Evolutionary conservation across 2,888 invertebrate species (phyloP).

Genomic region (Heliconius charithonia): DNA sequence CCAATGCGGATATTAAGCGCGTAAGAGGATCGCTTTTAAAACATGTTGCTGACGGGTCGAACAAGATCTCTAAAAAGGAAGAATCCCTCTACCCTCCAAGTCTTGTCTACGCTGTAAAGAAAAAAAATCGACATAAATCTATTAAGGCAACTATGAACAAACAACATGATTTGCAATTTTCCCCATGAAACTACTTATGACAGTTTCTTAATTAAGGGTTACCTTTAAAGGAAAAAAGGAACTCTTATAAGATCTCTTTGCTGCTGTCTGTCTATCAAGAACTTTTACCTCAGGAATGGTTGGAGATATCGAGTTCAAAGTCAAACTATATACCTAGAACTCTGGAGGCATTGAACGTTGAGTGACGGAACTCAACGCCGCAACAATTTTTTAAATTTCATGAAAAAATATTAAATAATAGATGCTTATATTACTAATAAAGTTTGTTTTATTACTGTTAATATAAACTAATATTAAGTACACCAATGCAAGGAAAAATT

Average conservation of each 20-base stretch:
- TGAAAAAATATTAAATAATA: too few relatives aligned
- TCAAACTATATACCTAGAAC: too few relatives aligned
- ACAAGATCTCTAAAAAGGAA: conserved; percentile 6
- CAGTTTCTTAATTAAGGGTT: not conserved
- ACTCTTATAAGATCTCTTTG: too few relatives aligned
- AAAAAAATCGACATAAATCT: not conserved
- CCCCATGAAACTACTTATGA: not conserved
- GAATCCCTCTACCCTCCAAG: conserved; percentile 1
- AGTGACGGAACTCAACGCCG: too few relatives aligned
- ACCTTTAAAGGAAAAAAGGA: not conserved
- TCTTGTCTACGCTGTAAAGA: not conserved
- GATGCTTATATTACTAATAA: too few relatives aligned
- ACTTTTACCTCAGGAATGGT: too few relatives aligned
- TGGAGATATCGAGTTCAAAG: too few relatives aligned
- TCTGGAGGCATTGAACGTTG: too few relatives aligned
- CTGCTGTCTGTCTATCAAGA: too few relatives aligned
- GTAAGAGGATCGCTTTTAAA: conserved; percentile 42
- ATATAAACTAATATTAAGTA: not conserved
- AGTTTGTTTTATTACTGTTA: too few relatives aligned
- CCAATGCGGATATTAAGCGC: conserved; percentile 48
- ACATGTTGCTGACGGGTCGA: conserved; percentile 35
- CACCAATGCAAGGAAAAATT: not conserved
- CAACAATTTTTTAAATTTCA: too few relatives aligned
- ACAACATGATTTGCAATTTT: not conserved
- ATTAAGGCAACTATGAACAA: not conserved